phyloP scores from a whole-genome alignment of 2,888 invertebrate genomes.

The Watsonalla binaria region DNA sequence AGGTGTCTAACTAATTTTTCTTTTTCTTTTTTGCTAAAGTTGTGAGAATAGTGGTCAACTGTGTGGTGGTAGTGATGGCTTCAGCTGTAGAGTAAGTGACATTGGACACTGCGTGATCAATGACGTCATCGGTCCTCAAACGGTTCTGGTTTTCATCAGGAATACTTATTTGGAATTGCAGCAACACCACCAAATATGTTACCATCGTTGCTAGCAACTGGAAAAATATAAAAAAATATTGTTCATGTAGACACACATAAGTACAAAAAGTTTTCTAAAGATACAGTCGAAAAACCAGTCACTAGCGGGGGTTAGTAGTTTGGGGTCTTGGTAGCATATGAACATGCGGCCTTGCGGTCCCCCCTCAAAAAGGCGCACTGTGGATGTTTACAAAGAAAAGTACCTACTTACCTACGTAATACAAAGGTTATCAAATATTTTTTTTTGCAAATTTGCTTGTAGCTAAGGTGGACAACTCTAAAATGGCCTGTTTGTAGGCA shows the following conservation, averaged over 20 bases:
- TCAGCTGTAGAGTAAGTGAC: conserved; percentile 31
- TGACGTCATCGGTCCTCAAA: conserved; percentile 8
- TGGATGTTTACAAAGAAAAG: too few relatives aligned
- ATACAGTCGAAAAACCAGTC: too few relatives aligned
- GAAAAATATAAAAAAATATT: conserved; percentile 28
- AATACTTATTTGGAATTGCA: conserved; percentile 88
- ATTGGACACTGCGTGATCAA: conserved; percentile 22
- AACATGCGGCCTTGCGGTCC: too few relatives aligned
- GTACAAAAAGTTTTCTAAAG: too few relatives aligned
- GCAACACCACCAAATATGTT: conserved; percentile 84
- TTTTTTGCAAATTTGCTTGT: too few relatives aligned
- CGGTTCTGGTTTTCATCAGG: conserved; percentile 73
- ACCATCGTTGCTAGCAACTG: conserved; percentile 87
- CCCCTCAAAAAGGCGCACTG: too few relatives aligned
- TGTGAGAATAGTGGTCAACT: conserved; percentile 46
- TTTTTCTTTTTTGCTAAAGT: conserved; percentile 60
- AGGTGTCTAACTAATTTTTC: conserved; percentile 32
- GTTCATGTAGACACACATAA: background rate
- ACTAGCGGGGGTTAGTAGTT: too few relatives aligned
- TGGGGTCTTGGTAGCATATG: too few relatives aligned
- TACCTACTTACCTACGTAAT: too few relatives aligned
- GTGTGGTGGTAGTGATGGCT: conserved; percentile 32
- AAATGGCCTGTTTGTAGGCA: too few relatives aligned
- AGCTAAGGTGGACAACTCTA: too few relatives aligned
- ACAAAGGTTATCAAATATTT: too few relatives aligned